Evolutionary conservation across 2,113 vertebrate species (phyloP), one percentile per base, ranked within the genome.

Genomic region (Nothobranchius kuhntae): DNA sequence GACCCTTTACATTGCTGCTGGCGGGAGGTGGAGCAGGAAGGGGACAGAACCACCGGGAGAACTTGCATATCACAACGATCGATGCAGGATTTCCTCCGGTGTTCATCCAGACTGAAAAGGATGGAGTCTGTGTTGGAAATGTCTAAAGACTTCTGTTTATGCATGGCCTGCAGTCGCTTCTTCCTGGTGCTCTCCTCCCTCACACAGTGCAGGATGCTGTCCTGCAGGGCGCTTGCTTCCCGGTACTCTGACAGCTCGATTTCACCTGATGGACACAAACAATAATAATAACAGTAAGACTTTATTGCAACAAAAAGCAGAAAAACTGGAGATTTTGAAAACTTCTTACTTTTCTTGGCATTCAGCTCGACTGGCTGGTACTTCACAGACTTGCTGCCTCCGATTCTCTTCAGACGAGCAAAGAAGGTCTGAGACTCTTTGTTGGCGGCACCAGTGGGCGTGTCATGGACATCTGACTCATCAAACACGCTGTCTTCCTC

Each of bases 381-480:
- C 93, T 99, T 99, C 88, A 98, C 96, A 85, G 97, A 95, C 92
- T 99, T 99, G 94, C 94, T 96, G 87, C 97, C 97, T 55, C 98
- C 98, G 66, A 99, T 99, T 89, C 97, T 95, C 91, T 99, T 99
- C 86, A 99, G 91, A 66, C 96, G 95, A 82, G 98, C 97, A 90
- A 99, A 99, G 93, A 99, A 99, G 76, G 97, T 99, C 92, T 99
- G 98, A 60, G 97, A 97, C 87, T 99, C 98, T 90, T 98, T 99
- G 91, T 94, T 97, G 83, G 94, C 93, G 51, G 95, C 96, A 86
- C 96, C 96, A 77, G 97, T 98, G 72, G 98, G 98, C 46, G 98
- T 99, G 89, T 99, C 98, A 73, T 99, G 98, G 87, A 99, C 95
- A 78, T 99, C 98, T 74, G 98, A 99, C 92, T 99, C 98, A 92